Evolutionary conservation across 2,797 vertebrate genomes (phyloP), one percentile per base, ranked within the genome.

Genomic region (Huso huso): DNA sequence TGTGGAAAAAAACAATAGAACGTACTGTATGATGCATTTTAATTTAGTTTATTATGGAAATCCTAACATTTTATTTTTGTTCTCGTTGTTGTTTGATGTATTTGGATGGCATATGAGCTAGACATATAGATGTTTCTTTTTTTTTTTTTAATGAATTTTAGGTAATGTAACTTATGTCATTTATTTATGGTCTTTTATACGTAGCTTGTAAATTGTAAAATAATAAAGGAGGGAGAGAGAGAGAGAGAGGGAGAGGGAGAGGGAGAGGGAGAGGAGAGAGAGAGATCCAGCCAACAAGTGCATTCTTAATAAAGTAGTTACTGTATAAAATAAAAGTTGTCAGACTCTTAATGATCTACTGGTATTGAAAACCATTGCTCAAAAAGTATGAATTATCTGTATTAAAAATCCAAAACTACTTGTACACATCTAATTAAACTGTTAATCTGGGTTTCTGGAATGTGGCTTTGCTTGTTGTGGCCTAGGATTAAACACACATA

Each of bases 151-250:
- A 88, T 87, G 87, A 90, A 89, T 86, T 92, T 93, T 97, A 96
- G 94, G 93, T 94, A 95, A 92, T 93, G 88, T 96, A 98, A 97
- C 92, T 99, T 97, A 98, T 97, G 93, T 93, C 91, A 92, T 97
- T 95, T 97, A 99, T 99, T 99, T 98, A 98, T 99, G 94, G 92
- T 93, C 93, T 98, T 98, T 99, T 98, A 95, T 96, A 99, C 93
- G 93, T 98, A 98, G 95, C 98, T 98, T 98, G 93, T 96, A 97
- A 91, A 93, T 93, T 97, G 94, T 96, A 97, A 96, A 95, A 97
- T 98, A 92, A 90, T 82, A 90, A 95, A 92, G 88, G 84, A 86
- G 86, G 86, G 93, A 93, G 15, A 18, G 15, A 18, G 15, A 18
- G 15, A 18, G 15, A 18, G 15, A 18, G n/a, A n/a, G 84, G n/a